Evolutionary conservation across 2,888 invertebrate genomes (phyloP), one percentile per base, ranked within the genome.

Genomic region (Ectemnius continuus): DNA sequence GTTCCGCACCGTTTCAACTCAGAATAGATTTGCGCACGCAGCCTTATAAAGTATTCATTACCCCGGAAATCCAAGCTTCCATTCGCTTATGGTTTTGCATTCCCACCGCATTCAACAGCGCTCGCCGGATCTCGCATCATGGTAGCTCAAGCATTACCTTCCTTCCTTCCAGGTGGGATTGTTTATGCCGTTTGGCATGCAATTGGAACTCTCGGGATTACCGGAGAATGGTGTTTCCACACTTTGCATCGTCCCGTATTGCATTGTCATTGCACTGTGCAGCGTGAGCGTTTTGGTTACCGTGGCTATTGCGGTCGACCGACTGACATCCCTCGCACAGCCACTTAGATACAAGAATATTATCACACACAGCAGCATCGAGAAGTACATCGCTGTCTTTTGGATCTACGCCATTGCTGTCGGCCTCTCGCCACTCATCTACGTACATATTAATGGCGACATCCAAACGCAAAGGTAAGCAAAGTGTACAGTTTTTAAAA

Each of bases 341-440:
- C 94, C 94, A 0, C 89, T 94, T 61, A 90, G 93, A 64, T 94
- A 94, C 88, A 93, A 93, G 84, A 93, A 93, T 86, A 92, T 94
- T 75, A 93, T 94, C 78, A 94, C 94, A 1, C 93, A 93, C 85
- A 92, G 93, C 64, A 93, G 93, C 73, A 92, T 94, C 67, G 92
- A 93, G 79, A 89, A 92, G 72, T 93, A 93, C 84, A 93, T 94
- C 58, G 90, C 91, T 11, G 91, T 92, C 2, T 93, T 93, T 80
- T 94, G 94, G 94, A 88, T 93, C 28, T 94, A 93, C 84, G 92
- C 94, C 0, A 91, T 92, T 14, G 84, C 92, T 36, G 91, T 94
- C 3, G 93, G 94, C 1, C 92, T 93, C 78, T 91, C 92, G 52
- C 94, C 94, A 0, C 86, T 93, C 75, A 91, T 92, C 56, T 92